Base-by-base conservation (phyloP, 2,888 invertebrate species). In the Amblyjoppa proteus region DNA sequence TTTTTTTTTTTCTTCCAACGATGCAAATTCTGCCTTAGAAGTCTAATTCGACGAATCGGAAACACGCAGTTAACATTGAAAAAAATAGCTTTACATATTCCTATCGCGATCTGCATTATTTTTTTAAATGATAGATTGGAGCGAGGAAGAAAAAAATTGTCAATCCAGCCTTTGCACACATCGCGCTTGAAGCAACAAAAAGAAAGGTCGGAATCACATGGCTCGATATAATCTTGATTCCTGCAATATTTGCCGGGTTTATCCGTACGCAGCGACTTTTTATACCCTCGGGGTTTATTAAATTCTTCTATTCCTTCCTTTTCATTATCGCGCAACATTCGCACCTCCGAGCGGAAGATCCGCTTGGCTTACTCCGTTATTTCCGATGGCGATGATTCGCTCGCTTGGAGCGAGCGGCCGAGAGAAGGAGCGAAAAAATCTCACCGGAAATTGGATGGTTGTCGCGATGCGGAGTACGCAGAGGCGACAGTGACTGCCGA, bases 401-500 rank as follows among this genome's bases (percentile, higher is more conserved):
- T 53, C 6, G 25, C 13, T 20, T 34, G 66, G 78, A 58, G 13
- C 25, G 68, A 58, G 56, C 71, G 56, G 34, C 61, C 73, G 49
- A 38, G 49, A 74, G 70, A 49, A 66, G 68, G 78, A 69, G 71
- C 64, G 53, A 38, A 75, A 38, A 85, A 85, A 85, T 75, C 75
- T 64, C 69, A 81, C 81, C 78, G 85, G 85, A 85, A 85, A 85
- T 85, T 85, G 78, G 85, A 79, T 75, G 81, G 77, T 85, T 82
- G 78, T 78, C 73, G 74, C 56, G 66, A 66, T 64, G 74, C 78
- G 78, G 61, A 77, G 71, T 31, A 77, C 84, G 80, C 64, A 49
- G 69, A 68, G 69, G 28, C 75, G 34, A 49, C 64, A 64, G 28
- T 64, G 64, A 75, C 64, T 81, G 38, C 73, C 78, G 61, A 51